A percentile compares a stretch with the other conserved stretches of the same genome.
phyloP scores from a whole-genome alignment of 2,888 invertebrate species.

The Apotomis turbidana region DNA sequence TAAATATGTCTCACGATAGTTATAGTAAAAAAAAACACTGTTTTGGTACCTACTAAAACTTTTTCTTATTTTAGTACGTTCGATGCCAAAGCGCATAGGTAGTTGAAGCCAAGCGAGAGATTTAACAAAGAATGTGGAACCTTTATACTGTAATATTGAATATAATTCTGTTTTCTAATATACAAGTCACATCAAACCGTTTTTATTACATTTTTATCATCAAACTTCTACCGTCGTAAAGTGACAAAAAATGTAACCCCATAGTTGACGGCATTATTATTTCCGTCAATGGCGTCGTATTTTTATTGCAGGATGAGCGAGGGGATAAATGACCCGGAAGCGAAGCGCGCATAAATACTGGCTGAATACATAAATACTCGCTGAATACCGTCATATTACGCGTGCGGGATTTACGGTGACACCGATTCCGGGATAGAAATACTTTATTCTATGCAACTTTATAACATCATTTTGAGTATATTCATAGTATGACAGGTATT shows the following conservation, averaged over 20 bases:
- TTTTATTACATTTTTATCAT: constrained; percentile 14
- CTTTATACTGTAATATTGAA: too few relatives aligned
- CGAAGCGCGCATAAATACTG: constrained; percentile 38
- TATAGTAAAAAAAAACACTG: too few relatives aligned
- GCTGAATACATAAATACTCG: constrained; percentile 36
- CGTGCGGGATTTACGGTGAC: constrained; percentile 23
- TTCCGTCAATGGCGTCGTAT: constrained; percentile 35
- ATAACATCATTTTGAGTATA: not conserved
- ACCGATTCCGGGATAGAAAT: constrained; percentile 18
- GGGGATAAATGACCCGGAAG: constrained; percentile 40
- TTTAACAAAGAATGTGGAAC: too few relatives aligned
- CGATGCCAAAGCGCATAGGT: too few relatives aligned
- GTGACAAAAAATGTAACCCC: constrained; percentile 32
- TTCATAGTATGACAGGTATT: too few relatives aligned
- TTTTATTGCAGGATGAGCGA: constrained; percentile 41
- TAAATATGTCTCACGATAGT: too few relatives aligned
- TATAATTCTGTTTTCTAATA: not conserved
- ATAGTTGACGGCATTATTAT: constrained; percentile 39
- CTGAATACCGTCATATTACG: constrained; percentile 37
- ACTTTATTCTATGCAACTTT: constrained; percentile 10
- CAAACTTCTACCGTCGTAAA: constrained; percentile 26
- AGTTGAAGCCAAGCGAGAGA: too few relatives aligned
- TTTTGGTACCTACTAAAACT: too few relatives aligned
- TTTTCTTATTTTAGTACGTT: too few relatives aligned
- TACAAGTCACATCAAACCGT: not conserved